Base-by-base conservation (phyloP, 2,113 vertebrate genomes). In the Centropus bengalensis region DNA sequence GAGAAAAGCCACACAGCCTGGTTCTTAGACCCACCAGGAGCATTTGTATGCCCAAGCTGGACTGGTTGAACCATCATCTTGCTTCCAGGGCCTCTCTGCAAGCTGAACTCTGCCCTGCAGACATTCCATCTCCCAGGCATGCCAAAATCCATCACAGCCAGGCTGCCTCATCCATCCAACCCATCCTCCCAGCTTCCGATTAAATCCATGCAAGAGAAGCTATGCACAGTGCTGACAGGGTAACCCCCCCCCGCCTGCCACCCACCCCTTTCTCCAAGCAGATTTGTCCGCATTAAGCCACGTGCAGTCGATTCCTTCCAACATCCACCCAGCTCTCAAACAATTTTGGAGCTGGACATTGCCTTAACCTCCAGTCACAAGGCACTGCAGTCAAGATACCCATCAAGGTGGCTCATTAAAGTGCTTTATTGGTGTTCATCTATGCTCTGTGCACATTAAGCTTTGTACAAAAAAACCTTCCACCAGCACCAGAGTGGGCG, bases 391-490 rank as follows among this genome's bases (percentile, higher is more conserved):
- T 44, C 30, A 60, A 54, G 52, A 66, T 12, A 40, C 8, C 19
- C 75, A 22, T 2, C 1, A 3, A 22, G 42, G 19, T 14, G 19
- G 49, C 21, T 69, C 4, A 1, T 91, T 69, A 13, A 82, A 73
- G 79, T 3, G 42, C 33, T 96, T 96, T 96, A 96, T 95, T 96
- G 36, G 63, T 32, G 81, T n/a, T 28, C n/a, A 12, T 4, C 1
- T 28, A 5, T 8, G 9, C 40, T 19, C 33, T 13, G 51, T 15
- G 54, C 64, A 84, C 59, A 0, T 52, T 15, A 24, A 91, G 42
- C 38, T 63, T 54, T 16, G 69, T 78, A 89, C 91, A 91, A 89
- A 54, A 88, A 21, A 1, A 11, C 69, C 26, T 22, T 59, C 82
- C 63, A 20, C 8, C 20, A 26, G 66, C 67, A 77, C 26, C 93